Conservation (phyloP, 2,113 vertebrate genomes). For the Pachypanchax playfairii region DNA sequence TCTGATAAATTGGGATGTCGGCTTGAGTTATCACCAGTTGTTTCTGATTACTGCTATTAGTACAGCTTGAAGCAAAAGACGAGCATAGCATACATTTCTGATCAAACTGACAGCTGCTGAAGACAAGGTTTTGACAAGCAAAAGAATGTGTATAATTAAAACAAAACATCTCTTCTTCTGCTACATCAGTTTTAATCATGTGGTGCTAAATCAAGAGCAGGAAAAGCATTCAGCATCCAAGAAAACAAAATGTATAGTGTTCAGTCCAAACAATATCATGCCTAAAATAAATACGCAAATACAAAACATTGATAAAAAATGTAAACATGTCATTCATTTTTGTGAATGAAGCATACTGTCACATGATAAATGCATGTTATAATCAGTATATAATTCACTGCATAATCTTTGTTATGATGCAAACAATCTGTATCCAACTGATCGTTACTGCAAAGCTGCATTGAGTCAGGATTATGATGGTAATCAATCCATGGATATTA, state of each 20-base stretch:
- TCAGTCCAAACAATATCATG: background rate
- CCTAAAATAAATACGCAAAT: too few relatives aligned
- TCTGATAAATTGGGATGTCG: background rate
- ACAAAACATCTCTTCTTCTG: background rate
- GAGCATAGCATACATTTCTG: background rate
- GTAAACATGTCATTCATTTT: background rate
- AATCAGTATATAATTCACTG: too few relatives aligned
- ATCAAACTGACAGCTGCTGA: conserved; percentile 1
- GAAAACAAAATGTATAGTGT: background rate
- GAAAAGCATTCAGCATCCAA: background rate
- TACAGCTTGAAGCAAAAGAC: background rate
- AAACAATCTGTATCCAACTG: background rate
- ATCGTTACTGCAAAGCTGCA: background rate
- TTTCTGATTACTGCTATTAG: background rate
- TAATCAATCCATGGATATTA: too few relatives aligned
- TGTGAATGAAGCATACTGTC: too few relatives aligned
- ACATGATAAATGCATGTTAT: background rate
- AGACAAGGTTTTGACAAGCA: background rate
- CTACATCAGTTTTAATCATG: conserved; percentile 7
- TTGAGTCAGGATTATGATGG: background rate
- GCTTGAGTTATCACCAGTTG: background rate
- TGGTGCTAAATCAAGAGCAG: background rate
- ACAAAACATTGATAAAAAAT: background rate
- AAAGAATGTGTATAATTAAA: conserved; percentile 7
- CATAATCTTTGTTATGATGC: too few relatives aligned